A percentile compares a stretch with the other conserved stretches of the same genome.
Evolutionary conservation across 2,797 vertebrate species (phyloP).

Genomic region (Astyanax mexicanus): DNA sequence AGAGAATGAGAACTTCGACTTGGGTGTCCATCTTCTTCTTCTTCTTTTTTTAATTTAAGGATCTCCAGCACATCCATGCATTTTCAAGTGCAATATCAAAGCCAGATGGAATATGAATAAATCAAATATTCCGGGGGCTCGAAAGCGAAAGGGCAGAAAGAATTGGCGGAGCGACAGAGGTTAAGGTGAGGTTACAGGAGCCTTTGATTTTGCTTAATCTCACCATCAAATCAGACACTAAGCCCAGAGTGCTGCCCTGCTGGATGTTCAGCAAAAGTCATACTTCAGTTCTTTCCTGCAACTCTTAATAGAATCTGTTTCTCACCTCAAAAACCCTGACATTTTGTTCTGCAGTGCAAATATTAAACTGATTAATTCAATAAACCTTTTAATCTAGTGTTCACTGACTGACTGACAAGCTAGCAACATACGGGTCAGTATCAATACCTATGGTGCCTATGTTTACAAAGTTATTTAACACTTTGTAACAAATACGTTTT

Average conservation of each 20-base stretch:
- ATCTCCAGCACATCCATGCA: slow-evolving; percentile 20
- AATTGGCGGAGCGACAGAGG: slow-evolving; percentile 24
- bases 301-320: not conserved
- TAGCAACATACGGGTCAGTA: no score
- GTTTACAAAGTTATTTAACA: no score
- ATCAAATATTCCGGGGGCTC: slow-evolving; percentile 31
- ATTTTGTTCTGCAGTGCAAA: no score
- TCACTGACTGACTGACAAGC: no score
- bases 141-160: slow-evolving; percentile 35
- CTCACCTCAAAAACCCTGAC: not conserved
- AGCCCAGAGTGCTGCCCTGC: not conserved
- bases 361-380: no score
- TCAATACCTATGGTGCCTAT: no score
- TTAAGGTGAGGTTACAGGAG: slow-evolving; percentile 41
- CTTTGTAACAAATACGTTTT: no score
- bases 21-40: slow-evolving; percentile 22
- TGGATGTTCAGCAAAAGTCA: not conserved
- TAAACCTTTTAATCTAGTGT: no score
- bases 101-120: slow-evolving; percentile 46
- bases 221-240: slow-evolving; percentile 31
- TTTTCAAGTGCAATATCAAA: slow-evolving; percentile 45
- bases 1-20: not conserved
- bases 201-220: slow-evolving; percentile 45
- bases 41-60: slow-evolving; percentile 31
- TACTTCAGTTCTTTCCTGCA: not conserved